Conservation (phyloP, 2,888 invertebrate species). For the Norana najaformis region DNA sequence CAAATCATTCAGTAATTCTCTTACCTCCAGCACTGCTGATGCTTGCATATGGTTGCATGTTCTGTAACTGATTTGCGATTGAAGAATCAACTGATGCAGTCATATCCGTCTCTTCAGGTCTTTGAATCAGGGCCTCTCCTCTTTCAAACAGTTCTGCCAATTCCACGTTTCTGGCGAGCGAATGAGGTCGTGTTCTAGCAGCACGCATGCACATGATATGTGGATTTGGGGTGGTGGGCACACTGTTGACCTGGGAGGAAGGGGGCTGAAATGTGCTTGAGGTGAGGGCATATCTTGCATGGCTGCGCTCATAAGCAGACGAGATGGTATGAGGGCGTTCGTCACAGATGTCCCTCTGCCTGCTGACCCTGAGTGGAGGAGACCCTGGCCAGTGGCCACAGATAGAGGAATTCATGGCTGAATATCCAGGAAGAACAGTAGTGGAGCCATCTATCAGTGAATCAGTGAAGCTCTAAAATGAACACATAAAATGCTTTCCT, state of each 20-base stretch:
- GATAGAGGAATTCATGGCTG: neutral
- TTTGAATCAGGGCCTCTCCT: neutral
- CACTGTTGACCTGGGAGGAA: neutral
- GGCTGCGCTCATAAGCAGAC: constrained; percentile 79
- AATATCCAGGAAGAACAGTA: neutral
- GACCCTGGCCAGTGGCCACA: constrained; percentile 3
- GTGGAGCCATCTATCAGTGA: neutral
- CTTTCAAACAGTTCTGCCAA: neutral
- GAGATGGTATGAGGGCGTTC: constrained; percentile 92
- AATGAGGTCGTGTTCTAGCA: constrained; percentile 25
- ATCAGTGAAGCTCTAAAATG: constrained; percentile 20
- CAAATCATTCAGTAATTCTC: neutral
- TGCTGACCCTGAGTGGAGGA: constrained; percentile 19
- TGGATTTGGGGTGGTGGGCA: constrained; percentile 19
- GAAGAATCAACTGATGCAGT: constrained; percentile 16
- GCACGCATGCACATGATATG: constrained; percentile 21
- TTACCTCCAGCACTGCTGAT: constrained; percentile 23
- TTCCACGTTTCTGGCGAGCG: constrained; percentile 19
- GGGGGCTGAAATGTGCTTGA: constrained; percentile 86
- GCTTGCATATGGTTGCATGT: constrained; percentile 1
- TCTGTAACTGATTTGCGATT: neutral
- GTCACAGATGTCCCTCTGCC: constrained; percentile 14
- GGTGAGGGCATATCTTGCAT: constrained; percentile 80
- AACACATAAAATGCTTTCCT: neutral
- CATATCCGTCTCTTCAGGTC: neutral